Evolutionary conservation across 2,888 invertebrate genomes (phyloP).

Genomic region (Philaethria dido): DNA sequence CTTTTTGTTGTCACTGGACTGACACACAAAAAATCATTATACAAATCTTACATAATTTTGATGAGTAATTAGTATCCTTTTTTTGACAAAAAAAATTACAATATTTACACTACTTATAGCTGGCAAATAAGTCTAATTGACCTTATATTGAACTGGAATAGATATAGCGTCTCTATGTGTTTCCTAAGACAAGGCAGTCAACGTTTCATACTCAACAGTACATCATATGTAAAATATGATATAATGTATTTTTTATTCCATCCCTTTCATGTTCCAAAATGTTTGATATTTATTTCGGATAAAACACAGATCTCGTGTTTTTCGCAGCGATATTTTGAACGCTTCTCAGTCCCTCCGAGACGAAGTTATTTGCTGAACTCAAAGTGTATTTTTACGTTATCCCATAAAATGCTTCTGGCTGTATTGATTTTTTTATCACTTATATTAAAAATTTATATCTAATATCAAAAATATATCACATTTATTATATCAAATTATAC

Average conservation of each 20-base stretch:
- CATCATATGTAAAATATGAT: background rate
- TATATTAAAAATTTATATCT: constrained; percentile 2
- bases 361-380: constrained; percentile 12
- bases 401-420: constrained; percentile 8
- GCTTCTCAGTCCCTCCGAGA: constrained; percentile 11
- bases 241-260: background rate
- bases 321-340: constrained; percentile 10
- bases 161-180: too few species aligned
- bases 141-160: too few species aligned
- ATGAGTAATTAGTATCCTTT: too few species aligned
- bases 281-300: constrained; percentile 5
- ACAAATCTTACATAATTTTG: too few species aligned
- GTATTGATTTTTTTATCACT: constrained; percentile 20
- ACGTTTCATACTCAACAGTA: too few species aligned
- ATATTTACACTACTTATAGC: too few species aligned
- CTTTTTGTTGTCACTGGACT: too few species aligned
- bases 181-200: too few species aligned
- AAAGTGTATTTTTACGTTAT: constrained; percentile 14
- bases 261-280: constrained; percentile 4
- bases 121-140: too few species aligned
- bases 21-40: too few species aligned
- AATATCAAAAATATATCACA: background rate
- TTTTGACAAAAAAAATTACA: too few species aligned
- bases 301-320: constrained; percentile 10
- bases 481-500: background rate